Evolutionary conservation across 1,140 invertebrate genomes (phyloP).

Genomic region (Drosophila pallidifrons): DNA sequence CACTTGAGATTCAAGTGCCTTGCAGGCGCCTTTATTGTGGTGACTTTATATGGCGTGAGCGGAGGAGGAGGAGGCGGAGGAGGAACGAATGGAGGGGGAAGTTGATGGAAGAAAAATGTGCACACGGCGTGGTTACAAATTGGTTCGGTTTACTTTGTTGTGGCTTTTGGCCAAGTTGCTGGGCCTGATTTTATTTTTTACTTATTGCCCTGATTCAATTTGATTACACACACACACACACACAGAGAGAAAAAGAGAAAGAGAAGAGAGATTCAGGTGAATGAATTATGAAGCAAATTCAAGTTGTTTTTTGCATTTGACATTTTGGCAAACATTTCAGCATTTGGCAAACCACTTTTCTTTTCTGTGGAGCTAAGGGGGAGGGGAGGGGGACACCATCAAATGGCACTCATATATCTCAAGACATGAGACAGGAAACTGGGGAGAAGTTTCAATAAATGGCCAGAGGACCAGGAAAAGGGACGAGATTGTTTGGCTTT

Average conservation of each 20-base stretch:
- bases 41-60: conserved; percentile 8
- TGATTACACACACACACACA: conserved; percentile 40
- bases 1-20: conserved; percentile 29
- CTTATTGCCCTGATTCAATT: conserved; percentile 49
- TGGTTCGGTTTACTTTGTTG: conserved; percentile 62
- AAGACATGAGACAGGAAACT: not conserved
- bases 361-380: no score
- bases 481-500: conserved; percentile 44
- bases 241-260: not conserved
- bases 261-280: conserved; percentile 4
- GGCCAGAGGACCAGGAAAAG: conserved; percentile 8
- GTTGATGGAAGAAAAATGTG: conserved; percentile 32
- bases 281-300: conserved; percentile 41
- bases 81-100: not conserved
- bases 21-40: conserved; percentile 64
- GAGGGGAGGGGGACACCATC: conserved; percentile 11
- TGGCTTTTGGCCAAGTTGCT: conserved; percentile 49
- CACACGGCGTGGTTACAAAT: conserved; percentile 45
- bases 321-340: conserved; percentile 35
- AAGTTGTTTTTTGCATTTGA: conserved; percentile 41
- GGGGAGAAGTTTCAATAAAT: conserved; percentile 21
- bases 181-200: conserved; percentile 13
- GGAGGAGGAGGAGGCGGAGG: not conserved
- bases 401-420: conserved; percentile 54
- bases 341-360: conserved; percentile 3